Percentiles rank a stretch among this genome's conserved stretches.
phyloP scores from a whole-genome alignment of 2,888 invertebrate species.

The Crepidodera aurea region DNA sequence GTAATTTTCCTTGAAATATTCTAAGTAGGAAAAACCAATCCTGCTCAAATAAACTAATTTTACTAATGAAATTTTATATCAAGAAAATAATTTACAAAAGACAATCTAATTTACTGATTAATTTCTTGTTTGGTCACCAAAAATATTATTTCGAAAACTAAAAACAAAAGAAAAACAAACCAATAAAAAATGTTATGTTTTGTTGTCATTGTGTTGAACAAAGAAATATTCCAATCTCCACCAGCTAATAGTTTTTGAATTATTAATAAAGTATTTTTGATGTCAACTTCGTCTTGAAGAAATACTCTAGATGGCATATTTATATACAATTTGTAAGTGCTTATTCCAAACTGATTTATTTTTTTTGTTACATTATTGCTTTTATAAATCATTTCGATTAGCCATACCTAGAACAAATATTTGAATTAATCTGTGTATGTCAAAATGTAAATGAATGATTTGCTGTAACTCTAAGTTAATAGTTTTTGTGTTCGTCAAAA shows the following conservation, averaged over 20 bases:
- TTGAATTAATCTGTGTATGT: no score
- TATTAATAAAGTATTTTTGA: slow-evolving; percentile 27
- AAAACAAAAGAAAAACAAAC: slow-evolving; percentile 15
- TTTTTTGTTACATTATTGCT: slow-evolving; percentile 5
- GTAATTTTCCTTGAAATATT: no score
- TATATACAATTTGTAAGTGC: slow-evolving; percentile 28
- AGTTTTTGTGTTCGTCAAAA: no score
- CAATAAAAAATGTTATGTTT: slow-evolving; percentile 6
- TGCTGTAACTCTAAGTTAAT: no score
- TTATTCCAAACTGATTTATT: slow-evolving; percentile 14
- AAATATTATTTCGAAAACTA: slow-evolving; percentile 23
- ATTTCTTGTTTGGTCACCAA: no score
- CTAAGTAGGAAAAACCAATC: no score
- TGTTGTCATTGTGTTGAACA: slow-evolving; percentile 8
- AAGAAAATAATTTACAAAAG: no score
- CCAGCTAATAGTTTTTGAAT: slow-evolving; percentile 22
- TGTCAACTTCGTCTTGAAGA: slow-evolving; percentile 31
- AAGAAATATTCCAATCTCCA: slow-evolving; percentile 20
- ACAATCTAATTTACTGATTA: no score
- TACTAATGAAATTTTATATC: no score
- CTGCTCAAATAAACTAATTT: no score
- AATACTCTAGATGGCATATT: slow-evolving; percentile 37
- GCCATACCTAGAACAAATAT: slow-evolving; percentile 28
- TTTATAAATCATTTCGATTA: slow-evolving; percentile 13
- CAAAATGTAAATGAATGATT: no score